Base-by-base conservation (phyloP, 2,797 vertebrate genomes). In the Lepus townsendii region DNA sequence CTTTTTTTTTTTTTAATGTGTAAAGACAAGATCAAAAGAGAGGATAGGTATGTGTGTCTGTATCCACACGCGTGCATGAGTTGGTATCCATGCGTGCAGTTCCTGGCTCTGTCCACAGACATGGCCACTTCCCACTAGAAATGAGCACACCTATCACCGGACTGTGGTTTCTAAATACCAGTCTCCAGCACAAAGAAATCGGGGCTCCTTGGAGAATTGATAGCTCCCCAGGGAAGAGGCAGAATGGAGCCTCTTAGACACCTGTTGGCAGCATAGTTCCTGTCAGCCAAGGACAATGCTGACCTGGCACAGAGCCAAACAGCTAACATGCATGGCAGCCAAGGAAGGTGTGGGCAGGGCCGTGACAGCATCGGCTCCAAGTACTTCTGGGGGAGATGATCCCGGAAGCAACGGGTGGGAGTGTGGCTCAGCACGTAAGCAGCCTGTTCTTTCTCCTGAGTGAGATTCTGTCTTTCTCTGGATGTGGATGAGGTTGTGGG, bases 111-210 rank as follows among this genome's bases (percentile, higher is more conserved):
- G 68, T 80, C 35, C 4, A 11, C 60, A 86, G 32, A 82, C 66
- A 12, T 68, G 82, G 24, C 30, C 69, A 69, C 27, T 82, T 20
- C 50, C 54, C 76, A 71, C 3, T 17, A 71, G 38, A 20, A 90
- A 83, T 14, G 12, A 76, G 32, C 12, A 52, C 35, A 27, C 12
- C 5, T 38, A 32, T 26, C 26, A 71, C 62, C 47, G 88, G 79
- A 88, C 47, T 50, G 83, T 91, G 66, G 72, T 52, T 93, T 85
- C 65, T 86, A 79, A 87, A 76, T 57, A 83, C 66, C 65, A 71
- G 83, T 91, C 73, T 95, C 66, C 13, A 35, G 38, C 32, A 72
- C 35, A 52, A 71, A 26, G 10, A n/a, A 83, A 76, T 77, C n/a
- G 75, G 32, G 14, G 8, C 50, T 94, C 69, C 11, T 54, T 50